Conservation (phyloP, 2,797 vertebrate species). For the Morelia viridis region DNA sequence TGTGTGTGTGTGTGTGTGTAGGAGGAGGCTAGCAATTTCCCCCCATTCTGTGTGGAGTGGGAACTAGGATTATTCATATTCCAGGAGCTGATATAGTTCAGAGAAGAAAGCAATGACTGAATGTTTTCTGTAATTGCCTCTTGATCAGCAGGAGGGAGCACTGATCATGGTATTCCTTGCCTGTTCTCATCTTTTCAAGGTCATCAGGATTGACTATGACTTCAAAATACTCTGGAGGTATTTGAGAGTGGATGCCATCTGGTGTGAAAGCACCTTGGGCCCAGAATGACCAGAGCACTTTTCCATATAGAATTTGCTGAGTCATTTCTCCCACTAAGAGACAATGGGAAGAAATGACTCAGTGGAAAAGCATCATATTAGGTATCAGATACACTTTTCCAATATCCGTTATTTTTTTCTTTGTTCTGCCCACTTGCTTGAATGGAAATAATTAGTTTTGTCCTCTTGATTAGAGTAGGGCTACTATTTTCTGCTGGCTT, state of each 20-base stretch:
- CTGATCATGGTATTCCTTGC: not conserved
- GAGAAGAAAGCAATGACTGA: not conserved
- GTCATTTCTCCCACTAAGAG: not conserved
- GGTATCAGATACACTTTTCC: not conserved
- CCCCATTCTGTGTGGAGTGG: not conserved
- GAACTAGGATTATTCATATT: not conserved
- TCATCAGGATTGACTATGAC: not conserved
- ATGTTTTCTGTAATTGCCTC: not conserved
- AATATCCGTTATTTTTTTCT: not conserved
- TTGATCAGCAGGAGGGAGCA: not conserved
- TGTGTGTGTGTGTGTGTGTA: not conserved
- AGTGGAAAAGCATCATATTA: not conserved
- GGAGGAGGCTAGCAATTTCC: not conserved
- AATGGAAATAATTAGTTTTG: constrained; percentile 30
- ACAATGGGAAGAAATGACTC: constrained; percentile 14
- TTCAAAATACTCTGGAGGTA: not conserved
- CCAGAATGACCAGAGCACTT: not conserved
- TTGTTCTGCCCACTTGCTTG: constrained; percentile 1
- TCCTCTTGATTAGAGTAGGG: not conserved
- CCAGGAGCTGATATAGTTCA: not conserved
- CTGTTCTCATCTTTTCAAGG: not conserved
- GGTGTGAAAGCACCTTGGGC: not conserved
- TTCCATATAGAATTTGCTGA: not conserved
- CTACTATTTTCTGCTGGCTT: constrained; percentile 11
- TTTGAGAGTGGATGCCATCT: not conserved